Percentiles rank a stretch among this genome's conserved stretches.
Conservation (phyloP, 2,888 invertebrate genomes). For the Nudaria mundana region DNA sequence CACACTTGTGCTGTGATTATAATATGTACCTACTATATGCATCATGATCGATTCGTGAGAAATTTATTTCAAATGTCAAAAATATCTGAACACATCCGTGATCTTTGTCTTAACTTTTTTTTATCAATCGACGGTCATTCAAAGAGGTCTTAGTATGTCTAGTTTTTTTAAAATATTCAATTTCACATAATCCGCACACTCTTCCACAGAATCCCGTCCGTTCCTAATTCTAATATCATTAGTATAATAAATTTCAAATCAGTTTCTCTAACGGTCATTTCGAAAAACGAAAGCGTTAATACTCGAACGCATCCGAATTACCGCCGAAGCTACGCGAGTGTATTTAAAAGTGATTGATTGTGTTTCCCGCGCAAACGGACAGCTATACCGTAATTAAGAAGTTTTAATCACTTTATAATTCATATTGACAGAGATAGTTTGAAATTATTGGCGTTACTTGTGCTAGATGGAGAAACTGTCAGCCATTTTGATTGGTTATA, state of each 20-base stretch:
- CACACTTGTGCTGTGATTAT: too few species aligned
- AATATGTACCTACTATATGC: too few species aligned
- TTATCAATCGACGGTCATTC: too few species aligned
- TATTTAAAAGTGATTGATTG: conserved; percentile 20
- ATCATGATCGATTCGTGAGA: too few species aligned
- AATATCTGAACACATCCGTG: too few species aligned
- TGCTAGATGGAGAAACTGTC: too few species aligned
- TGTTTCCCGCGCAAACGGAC: conserved; percentile 8
- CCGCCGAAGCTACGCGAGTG: conserved; percentile 7
- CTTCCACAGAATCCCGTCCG: not conserved
- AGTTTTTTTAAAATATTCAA: too few species aligned
- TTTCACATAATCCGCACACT: too few species aligned
- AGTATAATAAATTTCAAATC: conserved; percentile 3
- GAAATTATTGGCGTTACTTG: conserved; percentile 6
- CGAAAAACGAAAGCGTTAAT: conserved; percentile 9
- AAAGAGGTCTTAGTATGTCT: too few species aligned
- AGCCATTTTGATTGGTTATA: not conserved
- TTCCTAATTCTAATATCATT: conserved; percentile 7
- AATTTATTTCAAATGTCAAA: too few species aligned
- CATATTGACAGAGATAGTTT: conserved; percentile 20
- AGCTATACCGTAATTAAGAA: conserved; percentile 21
- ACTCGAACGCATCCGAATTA: conserved; percentile 8
- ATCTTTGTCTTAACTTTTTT: too few species aligned
- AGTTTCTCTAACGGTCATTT: conserved; percentile 3
- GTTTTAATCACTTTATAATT: conserved; percentile 22